phyloP scores from a whole-genome alignment of 2,797 vertebrate genomes.

The Phrynocephalus guinanensis region DNA sequence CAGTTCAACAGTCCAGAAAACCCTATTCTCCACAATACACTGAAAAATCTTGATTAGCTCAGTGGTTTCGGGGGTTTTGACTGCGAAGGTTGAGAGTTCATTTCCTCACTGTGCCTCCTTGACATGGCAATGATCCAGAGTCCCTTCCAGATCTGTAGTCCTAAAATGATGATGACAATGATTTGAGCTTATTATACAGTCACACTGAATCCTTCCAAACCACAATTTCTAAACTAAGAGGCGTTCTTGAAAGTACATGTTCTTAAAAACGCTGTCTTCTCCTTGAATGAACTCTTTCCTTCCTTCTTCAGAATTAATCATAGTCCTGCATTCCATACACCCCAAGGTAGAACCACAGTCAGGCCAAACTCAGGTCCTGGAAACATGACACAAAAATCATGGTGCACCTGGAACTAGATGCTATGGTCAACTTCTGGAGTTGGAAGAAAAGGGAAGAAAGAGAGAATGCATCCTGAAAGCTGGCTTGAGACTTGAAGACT shows the following conservation, averaged over 20 bases:
- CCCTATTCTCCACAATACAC: background rate
- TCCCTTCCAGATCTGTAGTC: too few relatives aligned
- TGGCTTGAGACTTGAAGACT: background rate
- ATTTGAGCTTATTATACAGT: background rate
- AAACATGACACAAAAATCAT: background rate
- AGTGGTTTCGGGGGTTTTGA: too few relatives aligned
- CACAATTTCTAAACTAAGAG: background rate
- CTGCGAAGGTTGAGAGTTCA: too few relatives aligned
- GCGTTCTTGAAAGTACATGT: background rate
- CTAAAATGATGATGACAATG: too few relatives aligned
- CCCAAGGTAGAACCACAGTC: background rate
- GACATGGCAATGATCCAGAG: too few relatives aligned
- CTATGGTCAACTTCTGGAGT: background rate
- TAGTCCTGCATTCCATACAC: background rate
- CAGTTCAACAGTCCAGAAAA: background rate
- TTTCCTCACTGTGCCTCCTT: too few relatives aligned
- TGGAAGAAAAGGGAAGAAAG: background rate
- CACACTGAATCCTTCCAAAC: background rate
- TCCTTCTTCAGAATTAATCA: background rate
- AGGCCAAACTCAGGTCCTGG: background rate
- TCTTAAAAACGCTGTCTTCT: background rate
- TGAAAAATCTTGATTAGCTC: background rate
- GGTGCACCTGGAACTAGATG: too few relatives aligned
- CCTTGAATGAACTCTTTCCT: background rate
- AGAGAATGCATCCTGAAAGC: background rate